Percentiles rank a stretch among this genome's conserved stretches.
These are phyloP conservation scores for Anarhynchus alexandrinus DNA, from an alignment of 2,113 vertebrate species.

Conservation along the genomic window DNA sequence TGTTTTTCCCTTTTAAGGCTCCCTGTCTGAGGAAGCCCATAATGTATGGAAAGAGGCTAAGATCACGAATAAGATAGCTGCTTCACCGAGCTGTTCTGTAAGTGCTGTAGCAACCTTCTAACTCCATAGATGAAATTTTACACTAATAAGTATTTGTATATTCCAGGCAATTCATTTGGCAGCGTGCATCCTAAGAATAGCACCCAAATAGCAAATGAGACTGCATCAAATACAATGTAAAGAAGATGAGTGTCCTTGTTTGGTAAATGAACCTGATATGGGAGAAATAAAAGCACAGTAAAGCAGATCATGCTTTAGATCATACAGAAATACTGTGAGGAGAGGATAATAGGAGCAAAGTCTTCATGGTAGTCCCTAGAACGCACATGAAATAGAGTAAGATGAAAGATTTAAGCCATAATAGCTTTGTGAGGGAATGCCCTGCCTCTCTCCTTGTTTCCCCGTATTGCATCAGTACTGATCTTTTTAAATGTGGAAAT, in stretches of 20 bases:
- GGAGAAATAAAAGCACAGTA: neutral
- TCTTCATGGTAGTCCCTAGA: neutral
- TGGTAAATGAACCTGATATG: neutral
- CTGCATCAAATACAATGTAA: neutral
- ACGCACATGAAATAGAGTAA: neutral
- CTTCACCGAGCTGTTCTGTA: neutral
- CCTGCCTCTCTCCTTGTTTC: slow-evolving; percentile 32
- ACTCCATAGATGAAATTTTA: neutral
- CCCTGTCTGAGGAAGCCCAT: neutral
- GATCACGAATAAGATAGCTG: neutral
- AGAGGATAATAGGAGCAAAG: neutral
- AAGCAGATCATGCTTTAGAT: neutral
- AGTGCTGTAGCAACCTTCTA: neutral
- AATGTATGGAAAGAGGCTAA: neutral
- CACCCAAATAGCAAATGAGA: neutral
- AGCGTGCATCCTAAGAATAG: neutral
- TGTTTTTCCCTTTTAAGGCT: neutral
- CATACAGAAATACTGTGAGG: neutral
- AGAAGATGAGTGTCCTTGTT: neutral
- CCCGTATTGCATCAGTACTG: neutral
- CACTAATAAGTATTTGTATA: neutral
- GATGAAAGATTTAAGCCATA: slow-evolving; percentile 2
- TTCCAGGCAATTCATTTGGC: neutral
- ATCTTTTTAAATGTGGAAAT: neutral
- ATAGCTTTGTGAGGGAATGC: slow-evolving; percentile 5